A percentile compares a stretch with the other conserved stretches of the same genome.
Evolutionary conservation across 37 sponge, comb jelly and placozoan species (phyloP).

Genomic region (Beroe ovata): DNA sequence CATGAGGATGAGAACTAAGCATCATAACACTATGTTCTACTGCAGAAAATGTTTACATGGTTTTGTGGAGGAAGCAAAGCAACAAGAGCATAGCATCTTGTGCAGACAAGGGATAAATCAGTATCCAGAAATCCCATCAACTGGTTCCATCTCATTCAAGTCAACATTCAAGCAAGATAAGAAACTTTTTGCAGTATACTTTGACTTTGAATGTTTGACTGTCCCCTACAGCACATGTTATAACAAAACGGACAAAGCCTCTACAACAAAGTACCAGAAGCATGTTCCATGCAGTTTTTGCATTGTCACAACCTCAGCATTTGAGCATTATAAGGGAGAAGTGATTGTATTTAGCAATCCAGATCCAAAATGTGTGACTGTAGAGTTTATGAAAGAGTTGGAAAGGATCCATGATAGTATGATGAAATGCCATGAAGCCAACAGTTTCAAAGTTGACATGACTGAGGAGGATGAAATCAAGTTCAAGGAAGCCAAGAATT

Average conservation of each 20-base stretch:
- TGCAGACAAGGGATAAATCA: slow-evolving; percentile 41
- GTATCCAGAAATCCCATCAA: not conserved
- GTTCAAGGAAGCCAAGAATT: not conserved
- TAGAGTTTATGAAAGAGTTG: not conserved
- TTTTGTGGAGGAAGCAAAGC: not conserved
- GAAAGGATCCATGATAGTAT: not conserved
- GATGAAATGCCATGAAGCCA: slow-evolving; percentile 27
- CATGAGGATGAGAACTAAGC: slow-evolving; percentile 19
- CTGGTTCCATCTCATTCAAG: not conserved
- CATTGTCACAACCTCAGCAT: slow-evolving; percentile 24
- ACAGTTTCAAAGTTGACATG: not conserved
- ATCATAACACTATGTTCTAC: slow-evolving; percentile 45
- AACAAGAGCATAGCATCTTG: not conserved
- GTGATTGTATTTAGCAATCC: not conserved
- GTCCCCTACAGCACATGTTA: slow-evolving; percentile 21
- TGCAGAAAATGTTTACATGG: slow-evolving; percentile 42
- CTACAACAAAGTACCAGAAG: slow-evolving; percentile 14
- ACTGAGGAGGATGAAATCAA: slow-evolving; percentile 1
- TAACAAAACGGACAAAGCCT: not conserved
- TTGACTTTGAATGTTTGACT: slow-evolving; percentile 38
- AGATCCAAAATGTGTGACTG: not conserved
- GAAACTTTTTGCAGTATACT: slow-evolving; percentile 23
- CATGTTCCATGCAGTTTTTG: no score
- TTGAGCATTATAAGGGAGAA: not conserved
- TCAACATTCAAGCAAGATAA: slow-evolving; percentile 11